These are phyloP conservation scores for Brienomyrus brachyistius DNA, from an alignment of 2,113 vertebrate genomes.

Conservation along the genomic window DNA sequence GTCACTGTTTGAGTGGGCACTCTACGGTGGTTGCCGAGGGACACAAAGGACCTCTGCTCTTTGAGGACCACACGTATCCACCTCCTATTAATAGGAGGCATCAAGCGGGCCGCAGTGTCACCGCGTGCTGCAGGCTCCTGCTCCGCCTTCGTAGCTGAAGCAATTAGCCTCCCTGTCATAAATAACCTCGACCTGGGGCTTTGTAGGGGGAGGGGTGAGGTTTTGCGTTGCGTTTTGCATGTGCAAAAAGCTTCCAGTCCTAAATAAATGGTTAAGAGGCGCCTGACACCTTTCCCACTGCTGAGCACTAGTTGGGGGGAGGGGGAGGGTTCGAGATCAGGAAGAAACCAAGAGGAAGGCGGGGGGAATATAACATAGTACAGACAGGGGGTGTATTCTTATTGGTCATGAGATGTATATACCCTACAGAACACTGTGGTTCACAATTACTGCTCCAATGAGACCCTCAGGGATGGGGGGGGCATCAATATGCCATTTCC, in stretches of 20 bases:
- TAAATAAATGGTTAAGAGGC: background rate
- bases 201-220: background rate
- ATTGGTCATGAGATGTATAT: background rate
- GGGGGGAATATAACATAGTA: background rate
- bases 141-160: background rate
- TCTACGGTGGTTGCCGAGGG: background rate
- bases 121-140: background rate
- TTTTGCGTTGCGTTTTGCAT: background rate
- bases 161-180: conserved; percentile 15
- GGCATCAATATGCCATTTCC: background rate
- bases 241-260: background rate
- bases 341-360: background rate
- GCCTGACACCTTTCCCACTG: background rate
- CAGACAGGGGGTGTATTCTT: background rate
- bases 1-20: background rate
- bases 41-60: background rate
- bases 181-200: conserved; percentile 4
- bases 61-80: background rate
- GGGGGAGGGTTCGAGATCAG: background rate
- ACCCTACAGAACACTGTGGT: background rate
- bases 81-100: conserved; percentile 17
- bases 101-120: background rate
- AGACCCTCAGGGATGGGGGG: background rate
- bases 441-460: background rate
- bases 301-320: background rate